Conservation (phyloP, 1,140 invertebrate genomes). For the Trinorchestia longiramus region DNA sequence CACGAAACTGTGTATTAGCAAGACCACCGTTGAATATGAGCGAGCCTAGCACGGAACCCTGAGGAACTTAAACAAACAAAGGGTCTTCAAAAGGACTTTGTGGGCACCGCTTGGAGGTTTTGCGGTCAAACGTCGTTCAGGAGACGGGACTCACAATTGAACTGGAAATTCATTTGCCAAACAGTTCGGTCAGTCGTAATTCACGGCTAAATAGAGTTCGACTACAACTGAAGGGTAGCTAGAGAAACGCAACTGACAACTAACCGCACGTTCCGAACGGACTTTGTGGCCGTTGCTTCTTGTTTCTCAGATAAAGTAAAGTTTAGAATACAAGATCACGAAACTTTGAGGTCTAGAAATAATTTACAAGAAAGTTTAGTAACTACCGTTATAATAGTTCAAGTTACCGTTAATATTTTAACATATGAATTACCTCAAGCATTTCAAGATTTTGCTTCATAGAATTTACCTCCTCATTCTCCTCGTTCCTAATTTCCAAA, state of each 20-base stretch:
- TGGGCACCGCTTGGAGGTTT: slow-evolving; percentile 4
- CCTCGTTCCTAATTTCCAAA: not conserved
- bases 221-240: slow-evolving; percentile 32
- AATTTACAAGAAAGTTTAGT: not conserved
- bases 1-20: not conserved
- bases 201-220: slow-evolving; percentile 48
- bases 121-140: slow-evolving; percentile 36
- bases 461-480: not conserved
- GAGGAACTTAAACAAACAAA: slow-evolving; percentile 43
- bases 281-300: not conserved
- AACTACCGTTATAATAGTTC: not conserved
- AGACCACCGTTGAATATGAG: not conserved
- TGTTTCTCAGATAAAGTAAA: not conserved
- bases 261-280: slow-evolving; percentile 18
- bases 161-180: slow-evolving; percentile 49
- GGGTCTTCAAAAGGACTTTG: not conserved
- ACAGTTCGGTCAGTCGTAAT: slow-evolving; percentile 39
- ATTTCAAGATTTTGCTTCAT: not conserved
- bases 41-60: not conserved
- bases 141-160: slow-evolving; percentile 46
- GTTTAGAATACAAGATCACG: not conserved
- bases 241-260: slow-evolving; percentile 28
- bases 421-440: not conserved
- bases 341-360: not conserved
- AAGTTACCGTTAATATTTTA: not conserved